A percentile compares a stretch with the other conserved stretches of the same genome.
These are phyloP conservation scores for Crocuta crocuta DNA, from an alignment of 2,113 vertebrate species.

Conservation along the genomic window DNA sequence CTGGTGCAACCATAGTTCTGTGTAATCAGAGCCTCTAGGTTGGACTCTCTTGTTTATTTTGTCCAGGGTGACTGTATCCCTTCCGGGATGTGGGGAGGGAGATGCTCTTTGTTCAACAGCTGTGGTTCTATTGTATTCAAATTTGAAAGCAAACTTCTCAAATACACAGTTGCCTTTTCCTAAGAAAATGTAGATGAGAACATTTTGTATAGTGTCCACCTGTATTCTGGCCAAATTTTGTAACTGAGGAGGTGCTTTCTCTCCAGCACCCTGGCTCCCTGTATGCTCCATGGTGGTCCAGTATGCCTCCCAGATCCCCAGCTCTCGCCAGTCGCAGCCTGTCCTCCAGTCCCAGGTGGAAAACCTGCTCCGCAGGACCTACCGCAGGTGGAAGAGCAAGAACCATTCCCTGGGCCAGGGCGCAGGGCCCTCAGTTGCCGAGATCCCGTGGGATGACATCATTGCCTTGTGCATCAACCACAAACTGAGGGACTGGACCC, in stretches of 20 bases:
- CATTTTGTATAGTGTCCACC: background rate
- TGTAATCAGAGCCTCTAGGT: background rate
- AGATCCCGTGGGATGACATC: slow-evolving; percentile 94
- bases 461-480: slow-evolving; percentile 94
- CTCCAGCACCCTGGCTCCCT: slow-evolving; percentile 91
- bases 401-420: background rate
- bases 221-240: background rate
- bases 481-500: slow-evolving; percentile 94
- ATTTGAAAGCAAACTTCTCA: background rate
- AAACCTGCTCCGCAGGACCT: slow-evolving; percentile 90
- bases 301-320: slow-evolving; percentile 91
- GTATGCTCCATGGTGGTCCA: slow-evolving; percentile 90
- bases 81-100: background rate
- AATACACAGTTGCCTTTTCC: background rate
- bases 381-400: slow-evolving; percentile 79
- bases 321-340: slow-evolving; percentile 87
- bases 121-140: background rate
- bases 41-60: background rate
- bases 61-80: background rate
- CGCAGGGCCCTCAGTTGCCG: slow-evolving; percentile 81
- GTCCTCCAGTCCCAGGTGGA: slow-evolving; percentile 94
- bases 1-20: background rate
- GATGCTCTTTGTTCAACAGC: background rate
- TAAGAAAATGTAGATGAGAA: background rate
- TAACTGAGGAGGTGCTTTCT: background rate